These are phyloP conservation scores for Cryptocheilus praepositus DNA, from an alignment of 2,888 invertebrate species.

Conservation along the genomic window DNA sequence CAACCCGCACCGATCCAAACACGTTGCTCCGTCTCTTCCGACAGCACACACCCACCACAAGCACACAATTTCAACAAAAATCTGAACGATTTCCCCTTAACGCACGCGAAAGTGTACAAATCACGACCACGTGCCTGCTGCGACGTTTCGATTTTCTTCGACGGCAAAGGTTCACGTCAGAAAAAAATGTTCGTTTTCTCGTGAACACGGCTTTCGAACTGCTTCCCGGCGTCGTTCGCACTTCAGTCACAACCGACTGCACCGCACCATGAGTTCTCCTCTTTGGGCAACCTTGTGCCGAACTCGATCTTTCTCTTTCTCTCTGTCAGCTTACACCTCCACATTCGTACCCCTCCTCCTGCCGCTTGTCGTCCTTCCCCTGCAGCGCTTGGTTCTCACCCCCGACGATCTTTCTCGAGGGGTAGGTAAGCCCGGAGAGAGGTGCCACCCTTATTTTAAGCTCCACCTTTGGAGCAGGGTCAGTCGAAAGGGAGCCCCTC, in stretches of 20 bases:
- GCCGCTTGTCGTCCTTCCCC: slow-evolving; percentile 31
- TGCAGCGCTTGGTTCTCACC: slow-evolving; percentile 21
- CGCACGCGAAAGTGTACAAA: too few species aligned
- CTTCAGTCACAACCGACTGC: slow-evolving; percentile 52
- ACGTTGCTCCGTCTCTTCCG: neutral
- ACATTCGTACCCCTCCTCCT: slow-evolving; percentile 33
- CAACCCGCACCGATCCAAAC: too few species aligned
- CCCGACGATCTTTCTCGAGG: slow-evolving; percentile 44
- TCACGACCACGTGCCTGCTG: too few species aligned
- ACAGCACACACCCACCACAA: slow-evolving; percentile 3
- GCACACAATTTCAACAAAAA: neutral
- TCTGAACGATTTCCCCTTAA: too few species aligned
- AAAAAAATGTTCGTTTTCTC: slow-evolving; percentile 6
- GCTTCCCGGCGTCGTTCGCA: slow-evolving; percentile 13
- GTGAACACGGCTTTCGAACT: slow-evolving; percentile 19
- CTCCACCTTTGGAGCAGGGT: slow-evolving; percentile 70
- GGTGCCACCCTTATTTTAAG: slow-evolving; percentile 71
- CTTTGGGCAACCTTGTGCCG: slow-evolving; percentile 28
- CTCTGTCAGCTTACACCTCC: slow-evolving; percentile 27
- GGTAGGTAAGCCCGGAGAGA: slow-evolving; percentile 45
- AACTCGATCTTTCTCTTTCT: slow-evolving; percentile 27
- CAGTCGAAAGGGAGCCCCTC: slow-evolving; percentile 45
- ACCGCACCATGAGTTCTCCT: slow-evolving; percentile 12
- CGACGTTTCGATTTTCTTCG: too few species aligned
- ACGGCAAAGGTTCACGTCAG: too few species aligned